phyloP scores from a whole-genome alignment of 2,888 invertebrate genomes.

The Plebejus anna region DNA sequence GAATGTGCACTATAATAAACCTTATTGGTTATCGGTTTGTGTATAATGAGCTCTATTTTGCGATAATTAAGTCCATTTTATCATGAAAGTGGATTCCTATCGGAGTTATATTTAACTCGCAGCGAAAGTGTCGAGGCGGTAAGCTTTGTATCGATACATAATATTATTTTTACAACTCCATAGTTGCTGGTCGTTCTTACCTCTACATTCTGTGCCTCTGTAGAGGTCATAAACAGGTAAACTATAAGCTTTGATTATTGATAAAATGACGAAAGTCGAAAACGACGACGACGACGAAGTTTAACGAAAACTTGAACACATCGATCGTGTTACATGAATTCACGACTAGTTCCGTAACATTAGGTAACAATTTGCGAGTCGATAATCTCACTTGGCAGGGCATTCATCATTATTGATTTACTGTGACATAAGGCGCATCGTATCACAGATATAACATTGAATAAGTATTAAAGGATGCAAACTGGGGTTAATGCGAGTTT shows the following conservation, averaged over 20 bases:
- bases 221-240: no score
- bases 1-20: neutral
- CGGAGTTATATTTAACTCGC: constrained; percentile 7
- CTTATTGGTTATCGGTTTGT: neutral
- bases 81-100: neutral
- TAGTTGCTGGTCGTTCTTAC: no score
- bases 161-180: neutral
- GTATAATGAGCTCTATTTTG: neutral
- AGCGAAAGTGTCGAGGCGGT: constrained; percentile 22
- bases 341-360: neutral
- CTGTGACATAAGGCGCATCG: neutral
- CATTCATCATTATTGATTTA: neutral
- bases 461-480: no score
- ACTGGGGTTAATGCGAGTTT: no score
- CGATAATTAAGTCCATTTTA: neutral
- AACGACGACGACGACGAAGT: no score
- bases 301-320: neutral
- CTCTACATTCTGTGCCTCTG: no score
- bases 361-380: neutral
- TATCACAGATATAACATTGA: neutral
- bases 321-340: neutral
- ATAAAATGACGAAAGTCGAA: no score
- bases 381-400: neutral
- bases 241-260: no score
- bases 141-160: neutral